These are phyloP conservation scores for Xiphophorus birchmanni DNA, from an alignment of 2,797 vertebrate genomes.

Conservation along the genomic window DNA sequence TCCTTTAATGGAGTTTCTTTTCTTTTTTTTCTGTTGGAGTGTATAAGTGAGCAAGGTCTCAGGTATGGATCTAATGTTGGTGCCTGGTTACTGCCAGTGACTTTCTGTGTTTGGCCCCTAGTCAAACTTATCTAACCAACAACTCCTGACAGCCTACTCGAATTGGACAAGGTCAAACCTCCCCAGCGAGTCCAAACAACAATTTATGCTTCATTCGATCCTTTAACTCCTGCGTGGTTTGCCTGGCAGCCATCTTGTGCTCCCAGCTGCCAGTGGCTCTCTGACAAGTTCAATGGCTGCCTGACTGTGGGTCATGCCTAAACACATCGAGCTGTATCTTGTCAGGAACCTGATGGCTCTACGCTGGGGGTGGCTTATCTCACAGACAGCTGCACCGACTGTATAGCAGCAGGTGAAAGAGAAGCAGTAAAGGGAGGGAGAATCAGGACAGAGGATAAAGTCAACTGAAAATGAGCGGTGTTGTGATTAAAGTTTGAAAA, in stretches of 20 bases:
- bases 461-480: slow-evolving; percentile 29
- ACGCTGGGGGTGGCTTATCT: slow-evolving; percentile 72
- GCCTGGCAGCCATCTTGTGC: slow-evolving; percentile 62
- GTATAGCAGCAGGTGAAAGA: slow-evolving; percentile 58
- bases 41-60: slow-evolving; percentile 11
- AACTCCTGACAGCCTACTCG: slow-evolving; percentile 63
- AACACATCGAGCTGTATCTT: slow-evolving; percentile 65
- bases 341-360: slow-evolving; percentile 72
- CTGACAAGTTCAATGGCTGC: slow-evolving; percentile 71
- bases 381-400: slow-evolving; percentile 52
- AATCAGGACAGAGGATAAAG: slow-evolving; percentile 10
- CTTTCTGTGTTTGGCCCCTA: slow-evolving; percentile 39
- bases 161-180: slow-evolving; percentile 69
- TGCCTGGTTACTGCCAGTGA: slow-evolving; percentile 40
- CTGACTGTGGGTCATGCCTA: slow-evolving; percentile 64
- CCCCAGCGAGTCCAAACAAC: slow-evolving; percentile 64
- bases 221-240: slow-evolving; percentile 39
- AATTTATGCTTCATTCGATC: slow-evolving; percentile 65
- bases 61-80: slow-evolving; percentile 16
- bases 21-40: slow-evolving; percentile 29
- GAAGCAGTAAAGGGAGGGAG: slow-evolving; percentile 23
- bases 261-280: slow-evolving; percentile 58
- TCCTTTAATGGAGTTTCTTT: slow-evolving; percentile 36
- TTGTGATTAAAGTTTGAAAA: slow-evolving; percentile 37
- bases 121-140: slow-evolving; percentile 60